Conservation (phyloP, 1,140 invertebrate genomes). For the Drusus annulatus region DNA sequence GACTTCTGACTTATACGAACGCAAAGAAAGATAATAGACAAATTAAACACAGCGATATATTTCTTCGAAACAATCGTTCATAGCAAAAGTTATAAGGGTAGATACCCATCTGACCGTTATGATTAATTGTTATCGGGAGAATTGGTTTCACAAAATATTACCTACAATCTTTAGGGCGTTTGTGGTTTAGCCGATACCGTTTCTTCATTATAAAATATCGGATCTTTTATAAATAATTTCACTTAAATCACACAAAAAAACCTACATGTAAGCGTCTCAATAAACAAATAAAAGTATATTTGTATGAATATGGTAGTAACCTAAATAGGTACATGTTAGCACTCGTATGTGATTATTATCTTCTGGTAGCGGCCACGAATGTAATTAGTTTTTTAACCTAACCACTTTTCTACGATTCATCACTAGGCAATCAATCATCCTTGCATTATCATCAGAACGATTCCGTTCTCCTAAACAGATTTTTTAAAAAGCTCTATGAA, state of each 20-base stretch:
- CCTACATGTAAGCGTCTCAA: no score
- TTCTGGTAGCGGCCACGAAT: background rate
- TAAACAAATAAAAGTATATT: no score
- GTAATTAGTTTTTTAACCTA: conserved; percentile 2
- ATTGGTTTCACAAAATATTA: conserved; percentile 15
- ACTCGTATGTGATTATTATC: no score
- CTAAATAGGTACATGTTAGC: no score
- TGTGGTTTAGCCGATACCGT: background rate
- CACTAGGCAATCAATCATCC: conserved; percentile 29
- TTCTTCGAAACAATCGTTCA: conserved; percentile 33
- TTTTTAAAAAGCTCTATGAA: conserved; percentile 11
- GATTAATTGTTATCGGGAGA: conserved; percentile 45
- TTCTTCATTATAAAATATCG: background rate
- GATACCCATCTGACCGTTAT: conserved; percentile 39
- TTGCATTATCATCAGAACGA: background rate
- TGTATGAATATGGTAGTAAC: no score
- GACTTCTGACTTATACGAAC: background rate
- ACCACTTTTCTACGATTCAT: conserved; percentile 8
- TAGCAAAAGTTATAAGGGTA: conserved; percentile 15
- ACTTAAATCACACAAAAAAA: no score
- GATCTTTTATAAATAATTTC: no score
- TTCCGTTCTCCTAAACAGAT: background rate
- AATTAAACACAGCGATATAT: conserved; percentile 17
- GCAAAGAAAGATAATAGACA: conserved; percentile 8
- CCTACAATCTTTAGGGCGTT: background rate